phyloP scores from a whole-genome alignment of 2,888 invertebrate species.

The Zaprionus lineosus region DNA sequence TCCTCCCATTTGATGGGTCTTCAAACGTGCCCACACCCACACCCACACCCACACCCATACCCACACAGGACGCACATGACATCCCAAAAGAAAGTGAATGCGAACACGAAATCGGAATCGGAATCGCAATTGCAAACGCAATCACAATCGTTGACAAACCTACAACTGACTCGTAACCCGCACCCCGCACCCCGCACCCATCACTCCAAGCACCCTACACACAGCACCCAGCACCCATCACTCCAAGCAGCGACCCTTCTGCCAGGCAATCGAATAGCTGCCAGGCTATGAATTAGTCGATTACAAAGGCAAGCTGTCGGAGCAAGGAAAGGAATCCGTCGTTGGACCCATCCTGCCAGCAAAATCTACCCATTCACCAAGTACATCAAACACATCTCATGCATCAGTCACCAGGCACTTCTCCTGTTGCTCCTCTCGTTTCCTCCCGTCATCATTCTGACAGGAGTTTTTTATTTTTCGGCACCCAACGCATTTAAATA shows the following conservation, averaged over 20 bases:
- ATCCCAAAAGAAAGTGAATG: slow-evolving; percentile 46
- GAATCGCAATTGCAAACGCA: too few relatives aligned
- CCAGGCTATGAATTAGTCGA: slow-evolving; percentile 77
- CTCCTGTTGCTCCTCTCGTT: not conserved
- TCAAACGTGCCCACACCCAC: slow-evolving; percentile 57
- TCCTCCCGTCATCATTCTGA: slow-evolving; percentile 4
- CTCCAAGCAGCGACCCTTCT: too few relatives aligned
- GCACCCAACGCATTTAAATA: slow-evolving; percentile 31
- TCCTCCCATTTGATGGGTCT: slow-evolving; percentile 49
- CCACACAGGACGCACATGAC: slow-evolving; percentile 59
- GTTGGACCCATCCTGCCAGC: not conserved
- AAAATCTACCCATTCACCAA: too few relatives aligned
- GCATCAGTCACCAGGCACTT: slow-evolving; percentile 20
- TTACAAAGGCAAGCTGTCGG: slow-evolving; percentile 63
- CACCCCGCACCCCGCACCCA: not conserved
- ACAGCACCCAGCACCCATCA: too few relatives aligned
- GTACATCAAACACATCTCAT: slow-evolving; percentile 20
- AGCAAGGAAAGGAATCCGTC: not conserved
- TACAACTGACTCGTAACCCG: slow-evolving; percentile 39
- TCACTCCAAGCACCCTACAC: too few relatives aligned
- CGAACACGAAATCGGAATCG: slow-evolving; percentile 34
- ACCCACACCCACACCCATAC: slow-evolving; percentile 62
- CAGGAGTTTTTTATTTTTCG: slow-evolving; percentile 15
- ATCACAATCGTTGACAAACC: slow-evolving; percentile 45
- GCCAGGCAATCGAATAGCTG: slow-evolving; percentile 56